Evolutionary conservation across 2,113 vertebrate species (phyloP).

Genomic region (Podilymbus podiceps): DNA sequence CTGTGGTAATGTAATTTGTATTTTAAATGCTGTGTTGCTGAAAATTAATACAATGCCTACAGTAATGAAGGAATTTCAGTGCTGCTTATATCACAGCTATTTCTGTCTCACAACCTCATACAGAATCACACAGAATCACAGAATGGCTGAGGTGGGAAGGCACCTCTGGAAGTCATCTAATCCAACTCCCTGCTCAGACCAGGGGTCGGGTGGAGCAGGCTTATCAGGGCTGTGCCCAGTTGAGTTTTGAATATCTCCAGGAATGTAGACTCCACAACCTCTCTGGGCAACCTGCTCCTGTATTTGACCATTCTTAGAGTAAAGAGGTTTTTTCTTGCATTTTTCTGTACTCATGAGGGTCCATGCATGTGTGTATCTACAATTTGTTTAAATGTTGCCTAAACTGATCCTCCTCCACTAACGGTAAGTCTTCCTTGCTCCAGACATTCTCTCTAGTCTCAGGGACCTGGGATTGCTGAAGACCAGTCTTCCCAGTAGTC

Average conservation of each 20-base stretch:
- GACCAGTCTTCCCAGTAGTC: neutral
- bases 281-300: neutral
- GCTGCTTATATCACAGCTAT: neutral
- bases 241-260: neutral
- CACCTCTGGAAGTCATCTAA: neutral
- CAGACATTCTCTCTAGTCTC: rapidly evolving
- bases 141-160: neutral
- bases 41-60: neutral
- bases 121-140: neutral
- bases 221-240: neutral
- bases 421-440: neutral
- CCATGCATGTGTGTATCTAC: neutral
- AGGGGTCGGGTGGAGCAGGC: neutral
- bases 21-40: neutral
- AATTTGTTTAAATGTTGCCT: neutral
- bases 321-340: neutral
- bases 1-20: neutral
- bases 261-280: neutral
- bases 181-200: neutral
- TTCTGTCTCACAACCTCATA: neutral
- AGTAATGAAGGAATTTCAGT: neutral
- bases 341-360: neutral
- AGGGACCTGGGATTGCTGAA: neutral
- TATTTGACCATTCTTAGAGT: neutral
- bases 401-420: neutral